Conservation (phyloP, 2,797 vertebrate genomes). For the Cossypha polioptera region DNA sequence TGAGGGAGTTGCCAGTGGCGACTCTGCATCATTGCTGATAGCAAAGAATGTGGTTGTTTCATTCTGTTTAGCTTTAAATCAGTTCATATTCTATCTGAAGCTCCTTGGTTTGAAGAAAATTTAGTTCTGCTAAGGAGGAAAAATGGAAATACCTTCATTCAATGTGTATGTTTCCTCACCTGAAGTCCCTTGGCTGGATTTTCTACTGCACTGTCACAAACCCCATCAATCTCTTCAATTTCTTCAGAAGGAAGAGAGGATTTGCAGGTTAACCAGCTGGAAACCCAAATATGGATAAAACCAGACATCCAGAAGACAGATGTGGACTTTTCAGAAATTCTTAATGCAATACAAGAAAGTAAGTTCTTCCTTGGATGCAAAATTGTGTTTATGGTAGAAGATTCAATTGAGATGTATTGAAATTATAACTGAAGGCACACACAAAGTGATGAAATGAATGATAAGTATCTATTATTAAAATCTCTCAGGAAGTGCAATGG, state of each 20-base stretch:
- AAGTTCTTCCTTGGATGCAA: conserved; percentile 71
- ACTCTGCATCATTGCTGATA: neutral
- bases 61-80: neutral
- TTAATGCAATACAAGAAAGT: conserved; percentile 84
- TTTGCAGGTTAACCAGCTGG: conserved; percentile 76
- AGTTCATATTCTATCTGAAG: neutral
- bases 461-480: neutral
- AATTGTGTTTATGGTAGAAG: neutral
- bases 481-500: neutral
- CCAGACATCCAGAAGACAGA: conserved; percentile 76
- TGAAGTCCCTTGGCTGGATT: conserved; percentile 39
- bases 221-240: conserved; percentile 75
- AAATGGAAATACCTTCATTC: neutral
- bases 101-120: neutral
- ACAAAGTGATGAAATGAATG: neutral
- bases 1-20: accelerated
- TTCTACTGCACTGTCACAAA: conserved; percentile 62
- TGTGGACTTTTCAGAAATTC: conserved; percentile 82
- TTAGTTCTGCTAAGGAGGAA: neutral
- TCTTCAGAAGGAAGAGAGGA: conserved; percentile 80
- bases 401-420: neutral
- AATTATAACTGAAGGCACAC: neutral
- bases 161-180: conserved; percentile 23
- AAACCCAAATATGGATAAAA: conserved; percentile 74
- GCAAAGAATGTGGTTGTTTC: neutral